A percentile compares a stretch with the other conserved stretches of the same genome.
phyloP scores from a whole-genome alignment of 2,888 invertebrate species.

The Hecatera dysodea region DNA sequence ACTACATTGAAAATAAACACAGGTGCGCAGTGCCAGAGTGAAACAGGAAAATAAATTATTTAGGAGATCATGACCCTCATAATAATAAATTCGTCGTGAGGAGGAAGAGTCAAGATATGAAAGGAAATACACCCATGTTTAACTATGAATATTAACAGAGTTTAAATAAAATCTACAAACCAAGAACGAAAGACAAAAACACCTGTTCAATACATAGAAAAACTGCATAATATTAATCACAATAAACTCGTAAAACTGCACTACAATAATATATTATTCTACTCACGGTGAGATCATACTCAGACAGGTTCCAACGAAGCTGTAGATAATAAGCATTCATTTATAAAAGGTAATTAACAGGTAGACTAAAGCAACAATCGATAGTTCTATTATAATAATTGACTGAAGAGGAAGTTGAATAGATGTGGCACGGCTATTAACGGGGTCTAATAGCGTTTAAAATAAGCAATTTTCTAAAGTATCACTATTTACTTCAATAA shows the following conservation, averaged over 20 bases:
- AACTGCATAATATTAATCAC: conserved; percentile 14
- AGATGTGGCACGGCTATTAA: conserved; percentile 1
- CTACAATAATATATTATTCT: conserved; percentile 20
- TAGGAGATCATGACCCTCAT: background rate
- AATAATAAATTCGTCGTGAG: background rate
- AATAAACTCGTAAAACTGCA: conserved; percentile 30
- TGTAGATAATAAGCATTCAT: conserved; percentile 30
- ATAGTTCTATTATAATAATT: conserved; percentile 30
- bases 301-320: conserved; percentile 36
- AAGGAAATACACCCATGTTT: background rate
- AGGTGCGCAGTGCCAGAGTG: background rate
- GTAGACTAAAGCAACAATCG: conserved; percentile 36
- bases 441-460: conserved; percentile 19
- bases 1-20: background rate
- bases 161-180: background rate
- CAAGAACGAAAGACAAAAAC: background rate
- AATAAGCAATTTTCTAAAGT: conserved; percentile 17
- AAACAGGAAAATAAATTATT: background rate
- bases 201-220: background rate
- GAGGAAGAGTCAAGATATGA: background rate
- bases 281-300: conserved; percentile 43
- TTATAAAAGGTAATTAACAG: conserved; percentile 48
- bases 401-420: conserved; percentile 33
- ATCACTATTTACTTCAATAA: conserved; percentile 3
- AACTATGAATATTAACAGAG: background rate